Evolutionary conservation across 1,140 invertebrate genomes (phyloP).

Genomic region (Drosophila tani): DNA sequence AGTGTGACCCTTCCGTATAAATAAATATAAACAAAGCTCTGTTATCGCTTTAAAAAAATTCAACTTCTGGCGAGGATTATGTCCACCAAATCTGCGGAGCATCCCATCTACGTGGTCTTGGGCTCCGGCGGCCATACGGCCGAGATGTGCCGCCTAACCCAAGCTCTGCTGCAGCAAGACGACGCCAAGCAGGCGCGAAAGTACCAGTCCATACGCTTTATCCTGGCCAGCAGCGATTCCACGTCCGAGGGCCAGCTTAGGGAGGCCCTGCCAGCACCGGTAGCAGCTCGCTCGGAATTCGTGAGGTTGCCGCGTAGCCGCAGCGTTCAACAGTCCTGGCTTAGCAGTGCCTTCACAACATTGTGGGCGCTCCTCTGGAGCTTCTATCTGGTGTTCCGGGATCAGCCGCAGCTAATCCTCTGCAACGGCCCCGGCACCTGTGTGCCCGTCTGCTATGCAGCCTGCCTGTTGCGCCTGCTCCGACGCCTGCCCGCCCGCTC

Average conservation of each 20-base stretch:
- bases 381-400: constrained; percentile 89
- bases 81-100: neutral
- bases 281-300: constrained; percentile 85
- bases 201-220: constrained; percentile 87
- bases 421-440: constrained; percentile 99
- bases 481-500: constrained; percentile 87
- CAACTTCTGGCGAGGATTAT: constrained; percentile 13
- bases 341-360: constrained; percentile 92
- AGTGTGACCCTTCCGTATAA: neutral
- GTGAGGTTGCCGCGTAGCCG: constrained; percentile 92
- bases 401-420: constrained; percentile 91
- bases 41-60: constrained; percentile 11
- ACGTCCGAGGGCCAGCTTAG: constrained; percentile 87
- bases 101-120: constrained; percentile 86
- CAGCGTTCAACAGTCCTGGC: constrained; percentile 94
- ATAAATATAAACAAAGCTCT: constrained; percentile 1
- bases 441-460: constrained; percentile 93
- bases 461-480: constrained; percentile 89
- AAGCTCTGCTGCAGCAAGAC: constrained; percentile 85
- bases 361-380: constrained; percentile 89
- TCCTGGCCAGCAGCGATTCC: constrained; percentile 92
- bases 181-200: constrained; percentile 87
- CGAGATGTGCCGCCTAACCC: constrained; percentile 92
- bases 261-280: constrained; percentile 50
- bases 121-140: constrained; percentile 93